Conservation (phyloP, 1,140 invertebrate species). For the Calephelis virginiensis region DNA sequence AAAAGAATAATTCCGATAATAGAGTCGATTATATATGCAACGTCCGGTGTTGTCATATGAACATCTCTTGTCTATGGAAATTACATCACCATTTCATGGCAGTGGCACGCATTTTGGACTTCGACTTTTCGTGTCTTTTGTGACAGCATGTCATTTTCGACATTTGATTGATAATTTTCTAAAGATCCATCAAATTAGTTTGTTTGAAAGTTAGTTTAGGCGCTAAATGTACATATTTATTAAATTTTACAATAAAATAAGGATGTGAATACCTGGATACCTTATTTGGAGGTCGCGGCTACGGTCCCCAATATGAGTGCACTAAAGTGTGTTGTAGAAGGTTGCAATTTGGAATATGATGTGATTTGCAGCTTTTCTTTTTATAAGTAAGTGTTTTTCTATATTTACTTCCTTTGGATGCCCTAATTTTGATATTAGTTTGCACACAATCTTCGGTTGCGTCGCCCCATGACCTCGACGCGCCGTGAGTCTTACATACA, state of each 20-base stretch:
- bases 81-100: constrained; percentile 76
- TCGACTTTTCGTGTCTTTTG: constrained; percentile 77
- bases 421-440: constrained; percentile 22
- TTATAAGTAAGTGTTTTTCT: constrained; percentile 68
- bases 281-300: constrained; percentile 52
- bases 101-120: constrained; percentile 73
- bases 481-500: constrained; percentile 17
- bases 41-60: constrained; percentile 49
- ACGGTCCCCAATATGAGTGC: constrained; percentile 56
- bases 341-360: constrained; percentile 73
- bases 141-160: constrained; percentile 78
- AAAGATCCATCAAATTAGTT: constrained; percentile 76
- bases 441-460: constrained; percentile 12
- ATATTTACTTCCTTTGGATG: constrained; percentile 13
- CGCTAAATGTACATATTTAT: constrained; percentile 68
- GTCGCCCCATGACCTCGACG: constrained; percentile 36
- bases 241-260: constrained; percentile 48
- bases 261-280: constrained; percentile 59
- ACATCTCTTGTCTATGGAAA: constrained; percentile 37
- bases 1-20: not conserved
- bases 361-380: constrained; percentile 75
- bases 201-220: constrained; percentile 76
- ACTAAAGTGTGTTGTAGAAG: constrained; percentile 70
- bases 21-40: constrained; percentile 5
- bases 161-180: constrained; percentile 78